Percentiles rank a stretch among this genome's conserved stretches.
These are phyloP conservation scores for Nineta flava DNA, from an alignment of 2,888 invertebrate genomes.

Conservation along the genomic window DNA sequence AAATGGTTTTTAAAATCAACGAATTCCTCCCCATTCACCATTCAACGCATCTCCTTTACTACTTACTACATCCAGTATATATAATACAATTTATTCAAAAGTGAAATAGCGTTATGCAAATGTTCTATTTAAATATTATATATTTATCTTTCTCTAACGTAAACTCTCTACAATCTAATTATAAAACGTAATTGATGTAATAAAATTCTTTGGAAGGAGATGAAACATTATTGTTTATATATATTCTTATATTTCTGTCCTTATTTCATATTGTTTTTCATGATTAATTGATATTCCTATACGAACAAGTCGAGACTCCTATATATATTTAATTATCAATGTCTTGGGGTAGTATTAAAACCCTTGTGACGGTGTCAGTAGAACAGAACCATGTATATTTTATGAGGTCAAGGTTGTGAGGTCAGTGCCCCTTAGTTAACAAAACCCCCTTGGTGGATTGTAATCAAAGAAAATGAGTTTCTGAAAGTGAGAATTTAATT, in stretches of 20 bases:
- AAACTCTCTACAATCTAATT: no score
- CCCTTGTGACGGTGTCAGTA: neutral
- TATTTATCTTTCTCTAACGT: no score
- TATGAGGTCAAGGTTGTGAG: slow-evolving; percentile 4
- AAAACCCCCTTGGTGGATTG: slow-evolving; percentile 2
- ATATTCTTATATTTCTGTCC: neutral
- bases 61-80: no score
- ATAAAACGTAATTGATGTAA: no score
- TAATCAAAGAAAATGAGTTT: slow-evolving; percentile 2
- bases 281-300: slow-evolving; percentile 3
- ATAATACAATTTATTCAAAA: no score
- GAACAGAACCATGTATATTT: neutral
- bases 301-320: neutral
- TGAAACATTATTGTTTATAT: neutral
- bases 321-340: slow-evolving; percentile 4
- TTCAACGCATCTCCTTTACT: no score
- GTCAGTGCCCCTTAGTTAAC: slow-evolving; percentile 4
- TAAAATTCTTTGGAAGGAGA: no score
- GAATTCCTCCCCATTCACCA: no score
- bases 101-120: no score
- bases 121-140: no score
- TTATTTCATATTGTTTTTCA: neutral
- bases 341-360: neutral
- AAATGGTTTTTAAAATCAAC: no score
- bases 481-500: slow-evolving; percentile 5